These are phyloP conservation scores for Rattus rattus DNA, from an alignment of 2,113 vertebrate species.

Conservation along the genomic window DNA sequence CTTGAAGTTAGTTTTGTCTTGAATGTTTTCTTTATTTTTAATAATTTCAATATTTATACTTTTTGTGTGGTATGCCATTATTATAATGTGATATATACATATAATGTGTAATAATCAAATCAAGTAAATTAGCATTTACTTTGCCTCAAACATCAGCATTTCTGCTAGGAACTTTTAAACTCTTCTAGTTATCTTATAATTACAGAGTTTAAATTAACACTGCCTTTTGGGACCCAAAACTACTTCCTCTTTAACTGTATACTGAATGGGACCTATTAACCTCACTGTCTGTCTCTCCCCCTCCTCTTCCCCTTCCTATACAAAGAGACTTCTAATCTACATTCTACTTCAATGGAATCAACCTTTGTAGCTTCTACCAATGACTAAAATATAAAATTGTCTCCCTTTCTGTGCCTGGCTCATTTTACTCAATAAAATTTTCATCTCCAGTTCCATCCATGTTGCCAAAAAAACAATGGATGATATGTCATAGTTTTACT, in stretches of 20 bases:
- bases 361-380: background rate
- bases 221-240: background rate
- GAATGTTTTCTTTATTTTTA: background rate
- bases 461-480: background rate
- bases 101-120: background rate
- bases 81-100: background rate
- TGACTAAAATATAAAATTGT: background rate
- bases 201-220: background rate
- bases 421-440: background rate
- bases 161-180: background rate
- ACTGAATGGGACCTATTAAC: background rate
- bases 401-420: background rate
- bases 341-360: background rate
- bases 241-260: background rate
- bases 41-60: background rate
- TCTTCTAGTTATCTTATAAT: background rate
- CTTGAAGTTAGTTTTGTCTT: constrained; percentile 28
- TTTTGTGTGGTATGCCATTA: background rate
- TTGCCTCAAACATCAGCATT: constrained; percentile 22
- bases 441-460: background rate
- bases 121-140: background rate
- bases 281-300: background rate
- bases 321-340: background rate
- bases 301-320: no score
- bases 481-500: background rate